Evolutionary conservation across 2,888 invertebrate species (phyloP).

Genomic region (Nephrotoma guestfalica): DNA sequence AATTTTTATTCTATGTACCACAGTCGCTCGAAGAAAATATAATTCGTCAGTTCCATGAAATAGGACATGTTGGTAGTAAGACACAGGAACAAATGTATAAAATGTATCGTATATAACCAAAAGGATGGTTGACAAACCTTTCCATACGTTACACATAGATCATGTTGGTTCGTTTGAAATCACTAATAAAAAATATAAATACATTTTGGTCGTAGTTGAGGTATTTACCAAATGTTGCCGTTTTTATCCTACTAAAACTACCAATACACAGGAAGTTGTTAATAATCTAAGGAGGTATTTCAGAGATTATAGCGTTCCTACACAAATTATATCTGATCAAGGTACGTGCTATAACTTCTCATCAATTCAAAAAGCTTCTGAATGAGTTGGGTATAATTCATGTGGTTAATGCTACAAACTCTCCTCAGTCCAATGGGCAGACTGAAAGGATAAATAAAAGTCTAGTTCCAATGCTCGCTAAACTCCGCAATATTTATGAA

Average conservation of each 20-base stretch:
- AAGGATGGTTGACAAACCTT: background rate
- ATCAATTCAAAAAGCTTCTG: too few relatives aligned
- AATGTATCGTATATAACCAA: background rate
- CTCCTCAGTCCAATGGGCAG: constrained; percentile 10
- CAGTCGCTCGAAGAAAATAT: too few relatives aligned
- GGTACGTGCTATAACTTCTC: too few relatives aligned
- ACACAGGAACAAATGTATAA: background rate
- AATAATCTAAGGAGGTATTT: constrained; percentile 16
- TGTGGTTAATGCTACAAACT: too few relatives aligned
- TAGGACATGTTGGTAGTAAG: background rate
- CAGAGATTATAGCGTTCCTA: constrained; percentile 12
- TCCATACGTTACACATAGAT: background rate
- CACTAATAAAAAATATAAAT: background rate
- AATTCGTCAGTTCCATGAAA: too few relatives aligned
- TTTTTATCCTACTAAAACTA: constrained; percentile 19
- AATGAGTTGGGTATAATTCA: too few relatives aligned
- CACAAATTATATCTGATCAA: constrained; percentile 23
- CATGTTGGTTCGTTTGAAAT: constrained; percentile 20
- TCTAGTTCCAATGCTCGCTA: constrained; percentile 11
- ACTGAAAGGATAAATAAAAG: constrained; percentile 12
- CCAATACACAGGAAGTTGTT: constrained; percentile 18
- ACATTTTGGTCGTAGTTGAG: constrained; percentile 17
- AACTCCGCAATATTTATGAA: constrained; percentile 6
- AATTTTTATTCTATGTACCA: too few relatives aligned
- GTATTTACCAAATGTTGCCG: constrained; percentile 24